Evolutionary conservation across 2,888 invertebrate genomes (phyloP).

Genomic region (Lacanobia wlatinum): DNA sequence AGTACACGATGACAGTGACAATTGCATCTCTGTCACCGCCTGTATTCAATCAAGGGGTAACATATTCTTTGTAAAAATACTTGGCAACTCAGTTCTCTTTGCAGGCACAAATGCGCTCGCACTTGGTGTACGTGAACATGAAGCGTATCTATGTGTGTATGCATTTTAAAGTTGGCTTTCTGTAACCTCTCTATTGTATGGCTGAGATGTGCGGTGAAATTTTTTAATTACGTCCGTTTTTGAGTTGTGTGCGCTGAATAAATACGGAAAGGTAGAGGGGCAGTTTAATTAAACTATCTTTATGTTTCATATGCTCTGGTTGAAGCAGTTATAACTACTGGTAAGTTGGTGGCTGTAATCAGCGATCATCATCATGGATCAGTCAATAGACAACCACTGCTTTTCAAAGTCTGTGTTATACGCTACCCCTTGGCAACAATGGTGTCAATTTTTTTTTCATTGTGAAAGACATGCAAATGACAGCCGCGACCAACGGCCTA

Average conservation of each 20-base stretch:
- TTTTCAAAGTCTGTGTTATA: background rate
- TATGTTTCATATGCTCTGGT: background rate
- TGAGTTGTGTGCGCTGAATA: slow-evolving; percentile 35
- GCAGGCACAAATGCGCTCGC: too few relatives aligned
- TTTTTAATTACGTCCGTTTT: slow-evolving; percentile 56
- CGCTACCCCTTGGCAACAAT: too few relatives aligned
- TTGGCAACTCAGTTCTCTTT: too few relatives aligned
- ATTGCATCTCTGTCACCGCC: too few relatives aligned
- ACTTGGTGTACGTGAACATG: background rate
- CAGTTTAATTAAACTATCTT: slow-evolving; percentile 33
- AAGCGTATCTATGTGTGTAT: background rate
- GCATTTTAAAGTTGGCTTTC: background rate
- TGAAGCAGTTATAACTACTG: background rate
- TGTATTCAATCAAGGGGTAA: too few relatives aligned
- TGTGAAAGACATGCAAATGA: too few relatives aligned
- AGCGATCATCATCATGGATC: background rate
- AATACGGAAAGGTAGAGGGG: slow-evolving; percentile 27
- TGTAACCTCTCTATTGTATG: background rate
- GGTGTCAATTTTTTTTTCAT: too few relatives aligned
- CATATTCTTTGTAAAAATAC: too few relatives aligned
- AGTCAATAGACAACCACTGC: background rate
- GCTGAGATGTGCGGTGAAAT: background rate
- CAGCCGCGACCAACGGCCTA: too few relatives aligned
- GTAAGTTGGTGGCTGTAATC: background rate
- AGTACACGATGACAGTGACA: too few relatives aligned